Evolutionary conservation across 23 tunicate species (phyloP).

Genomic region (Styela plicata): DNA sequence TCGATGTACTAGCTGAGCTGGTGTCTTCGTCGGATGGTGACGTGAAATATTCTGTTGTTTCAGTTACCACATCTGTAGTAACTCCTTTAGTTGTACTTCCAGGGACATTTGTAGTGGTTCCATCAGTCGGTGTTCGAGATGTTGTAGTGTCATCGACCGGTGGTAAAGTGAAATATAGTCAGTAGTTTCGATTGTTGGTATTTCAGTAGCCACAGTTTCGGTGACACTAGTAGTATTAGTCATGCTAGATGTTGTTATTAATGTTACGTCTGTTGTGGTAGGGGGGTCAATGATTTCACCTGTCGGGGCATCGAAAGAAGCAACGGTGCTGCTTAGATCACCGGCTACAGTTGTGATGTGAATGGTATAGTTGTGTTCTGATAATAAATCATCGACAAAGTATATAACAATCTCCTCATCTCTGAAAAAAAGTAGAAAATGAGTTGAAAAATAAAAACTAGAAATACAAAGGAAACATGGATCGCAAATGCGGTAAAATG

Average conservation of each 20-base stretch:
- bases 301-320: slow-evolving; percentile 21
- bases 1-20: too few species aligned
- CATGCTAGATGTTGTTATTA: background rate
- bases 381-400: background rate
- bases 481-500: too few species aligned
- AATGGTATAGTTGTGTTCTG: background rate
- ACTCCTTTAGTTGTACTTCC: too few species aligned
- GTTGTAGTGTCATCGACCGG: background rate
- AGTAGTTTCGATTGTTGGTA: background rate
- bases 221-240: background rate
- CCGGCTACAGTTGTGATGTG: slow-evolving; percentile 1
- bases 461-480: too few species aligned
- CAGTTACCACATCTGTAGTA: too few species aligned
- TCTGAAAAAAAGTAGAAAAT: background rate
- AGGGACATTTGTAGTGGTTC: too few species aligned
- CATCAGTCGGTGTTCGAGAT: too few species aligned
- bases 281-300: background rate
- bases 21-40: too few species aligned
- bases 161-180: background rate
- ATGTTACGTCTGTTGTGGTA: background rate
- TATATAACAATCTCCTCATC: background rate
- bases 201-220: background rate
- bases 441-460: background rate
- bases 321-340: background rate
- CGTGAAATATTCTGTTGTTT: too few species aligned